A percentile compares a stretch with the other conserved stretches of the same genome.
Evolutionary conservation across 1,140 invertebrate genomes (phyloP).

Genomic region (Cylas formicarius): DNA sequence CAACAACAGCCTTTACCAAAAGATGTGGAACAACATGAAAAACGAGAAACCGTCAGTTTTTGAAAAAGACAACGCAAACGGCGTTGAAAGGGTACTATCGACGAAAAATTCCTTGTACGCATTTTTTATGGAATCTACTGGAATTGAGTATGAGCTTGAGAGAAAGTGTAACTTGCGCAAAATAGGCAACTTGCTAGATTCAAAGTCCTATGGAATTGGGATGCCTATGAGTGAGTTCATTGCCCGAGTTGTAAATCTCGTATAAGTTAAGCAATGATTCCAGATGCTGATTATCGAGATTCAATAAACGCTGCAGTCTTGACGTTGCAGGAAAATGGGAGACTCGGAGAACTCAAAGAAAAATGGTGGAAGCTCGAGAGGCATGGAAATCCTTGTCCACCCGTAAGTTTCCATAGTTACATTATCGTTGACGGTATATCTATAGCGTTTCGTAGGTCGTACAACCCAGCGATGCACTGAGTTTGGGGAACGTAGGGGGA

Average conservation of each 20-base stretch:
- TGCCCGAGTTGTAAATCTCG: not conserved
- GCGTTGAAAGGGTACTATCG: conserved; percentile 71
- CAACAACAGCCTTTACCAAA: conserved; percentile 60
- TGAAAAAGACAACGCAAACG: conserved; percentile 70
- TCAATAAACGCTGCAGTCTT: conserved; percentile 68
- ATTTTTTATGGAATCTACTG: conserved; percentile 80
- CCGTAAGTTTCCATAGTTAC: conserved; percentile 5
- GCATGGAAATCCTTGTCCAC: conserved; percentile 31
- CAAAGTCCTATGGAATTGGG: conserved; percentile 76
- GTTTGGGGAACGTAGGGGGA: conserved; percentile 82
- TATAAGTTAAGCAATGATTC: conserved; percentile 4
- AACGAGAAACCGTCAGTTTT: conserved; percentile 74
- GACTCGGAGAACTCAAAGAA: conserved; percentile 67
- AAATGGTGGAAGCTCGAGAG: conserved; percentile 77
- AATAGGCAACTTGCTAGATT: conserved; percentile 68
- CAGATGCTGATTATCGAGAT: conserved; percentile 54
- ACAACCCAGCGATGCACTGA: conserved; percentile 47
- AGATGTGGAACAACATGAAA: conserved; percentile 70
- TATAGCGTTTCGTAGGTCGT: conserved; percentile 1
- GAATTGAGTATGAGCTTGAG: conserved; percentile 70
- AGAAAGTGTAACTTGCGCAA: conserved; percentile 69
- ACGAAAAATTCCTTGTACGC: conserved; percentile 61
- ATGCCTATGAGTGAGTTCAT: conserved; percentile 58
- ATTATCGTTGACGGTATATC: conserved; percentile 1
- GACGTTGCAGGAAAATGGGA: conserved; percentile 73